Evolutionary conservation across 2,888 invertebrate genomes (phyloP).

Genomic region (Leptodirus hochenwartii): DNA sequence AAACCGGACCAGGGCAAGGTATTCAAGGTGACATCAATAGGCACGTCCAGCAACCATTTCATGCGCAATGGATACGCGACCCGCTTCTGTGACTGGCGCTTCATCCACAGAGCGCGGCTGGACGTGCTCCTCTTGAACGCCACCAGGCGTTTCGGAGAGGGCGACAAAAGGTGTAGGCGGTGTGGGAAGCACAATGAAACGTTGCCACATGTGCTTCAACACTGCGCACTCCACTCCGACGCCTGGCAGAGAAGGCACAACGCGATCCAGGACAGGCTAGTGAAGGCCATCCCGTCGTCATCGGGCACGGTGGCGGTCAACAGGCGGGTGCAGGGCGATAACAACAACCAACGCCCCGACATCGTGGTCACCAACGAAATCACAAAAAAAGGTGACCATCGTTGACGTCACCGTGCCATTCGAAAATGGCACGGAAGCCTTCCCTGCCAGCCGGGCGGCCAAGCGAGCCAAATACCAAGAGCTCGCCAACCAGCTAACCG

Average conservation of each 20-base stretch:
- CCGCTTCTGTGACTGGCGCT: conserved; percentile 24
- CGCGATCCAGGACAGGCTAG: conserved; percentile 14
- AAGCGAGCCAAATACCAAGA: conserved; percentile 12
- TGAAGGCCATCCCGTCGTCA: conserved; percentile 10
- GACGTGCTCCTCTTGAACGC: no score
- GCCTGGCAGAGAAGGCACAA: conserved; percentile 16
- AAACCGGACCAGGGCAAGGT: conserved; percentile 19
- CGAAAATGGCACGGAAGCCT: conserved; percentile 12
- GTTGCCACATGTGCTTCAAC: conserved; percentile 21
- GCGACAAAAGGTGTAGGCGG: conserved; percentile 9
- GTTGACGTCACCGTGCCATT: conserved; percentile 18
- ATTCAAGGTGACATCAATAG: conserved; percentile 10
- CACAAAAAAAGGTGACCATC: conserved; percentile 11
- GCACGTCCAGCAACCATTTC: conserved; percentile 17
- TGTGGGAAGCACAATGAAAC: conserved; percentile 17
- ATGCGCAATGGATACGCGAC: conserved; percentile 14
- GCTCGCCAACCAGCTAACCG: no score
- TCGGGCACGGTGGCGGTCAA: no score
- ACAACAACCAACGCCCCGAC: conserved; percentile 13
- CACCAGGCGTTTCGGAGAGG: conserved; percentile 19
- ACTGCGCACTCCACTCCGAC: conserved; percentile 18
- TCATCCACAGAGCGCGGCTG: conserved; percentile 21
- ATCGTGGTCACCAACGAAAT: conserved; percentile 13
- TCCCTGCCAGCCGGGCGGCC: conserved; percentile 13
- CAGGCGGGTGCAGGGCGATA: no score